These are phyloP conservation scores for Oophaga sylvatica DNA, from an alignment of 2,797 vertebrate species.

Conservation along the genomic window DNA sequence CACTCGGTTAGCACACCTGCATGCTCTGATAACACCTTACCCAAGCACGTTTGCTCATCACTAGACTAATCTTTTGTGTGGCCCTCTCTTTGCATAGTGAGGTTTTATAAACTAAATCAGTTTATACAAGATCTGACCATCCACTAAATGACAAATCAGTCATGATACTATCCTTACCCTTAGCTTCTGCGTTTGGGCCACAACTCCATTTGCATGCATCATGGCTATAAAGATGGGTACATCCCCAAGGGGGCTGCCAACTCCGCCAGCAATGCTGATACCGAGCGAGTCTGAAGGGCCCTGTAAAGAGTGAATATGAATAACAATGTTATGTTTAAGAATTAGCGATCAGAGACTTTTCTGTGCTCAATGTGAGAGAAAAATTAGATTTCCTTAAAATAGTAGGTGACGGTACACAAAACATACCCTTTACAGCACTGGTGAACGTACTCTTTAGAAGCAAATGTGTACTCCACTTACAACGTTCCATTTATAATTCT, in stretches of 20 bases:
- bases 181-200: conserved; percentile 92
- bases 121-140: neutral
- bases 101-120: too few relatives aligned
- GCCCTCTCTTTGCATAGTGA: too few relatives aligned
- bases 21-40: too few relatives aligned
- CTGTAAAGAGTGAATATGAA: conserved; percentile 65
- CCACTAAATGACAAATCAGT: neutral
- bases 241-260: conserved; percentile 93
- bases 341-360: too few relatives aligned
- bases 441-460: neutral
- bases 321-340: neutral
- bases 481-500: too few relatives aligned
- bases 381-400: neutral
- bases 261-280: conserved; percentile 93
- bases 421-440: neutral
- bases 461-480: too few relatives aligned
- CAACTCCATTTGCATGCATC: conserved; percentile 94
- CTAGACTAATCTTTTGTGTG: too few relatives aligned
- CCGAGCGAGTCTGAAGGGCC: conserved; percentile 86
- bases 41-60: too few relatives aligned
- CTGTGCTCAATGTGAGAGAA: neutral
- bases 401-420: neutral
- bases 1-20: too few relatives aligned
- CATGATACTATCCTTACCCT: conserved; percentile 83
- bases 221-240: conserved; percentile 97